A percentile compares a stretch with the other conserved stretches of the same genome.
Evolutionary conservation across 2,113 vertebrate genomes (phyloP).

Genomic region (Drymodes brunneopygia): DNA sequence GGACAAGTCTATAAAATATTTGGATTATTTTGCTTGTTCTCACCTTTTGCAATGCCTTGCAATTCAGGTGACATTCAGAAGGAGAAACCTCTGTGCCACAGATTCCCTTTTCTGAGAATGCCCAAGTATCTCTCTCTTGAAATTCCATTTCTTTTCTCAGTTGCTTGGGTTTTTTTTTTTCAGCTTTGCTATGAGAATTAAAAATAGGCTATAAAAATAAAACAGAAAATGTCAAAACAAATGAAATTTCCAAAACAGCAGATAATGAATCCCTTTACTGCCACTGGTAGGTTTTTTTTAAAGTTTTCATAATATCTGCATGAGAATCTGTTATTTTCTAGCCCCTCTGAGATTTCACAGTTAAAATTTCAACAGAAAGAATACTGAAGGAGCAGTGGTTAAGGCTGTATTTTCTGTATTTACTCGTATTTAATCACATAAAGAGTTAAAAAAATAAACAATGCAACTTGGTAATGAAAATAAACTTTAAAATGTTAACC

Average conservation of each 20-base stretch:
- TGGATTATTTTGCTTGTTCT: neutral
- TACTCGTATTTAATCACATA: neutral
- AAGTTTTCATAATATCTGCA: neutral
- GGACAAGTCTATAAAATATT: neutral
- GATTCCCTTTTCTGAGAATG: neutral
- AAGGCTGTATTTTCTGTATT: neutral
- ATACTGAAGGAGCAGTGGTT: neutral
- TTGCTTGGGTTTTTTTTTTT: neutral
- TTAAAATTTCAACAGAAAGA: neutral
- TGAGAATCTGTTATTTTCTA: neutral
- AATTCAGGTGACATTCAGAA: neutral
- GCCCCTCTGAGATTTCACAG: neutral
- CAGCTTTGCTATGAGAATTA: slow-evolving; percentile 28
- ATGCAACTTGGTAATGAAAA: neutral
- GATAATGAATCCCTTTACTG: neutral
- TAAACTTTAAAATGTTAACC: neutral
- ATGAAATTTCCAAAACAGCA: neutral
- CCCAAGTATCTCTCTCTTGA: neutral
- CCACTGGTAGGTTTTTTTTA: neutral
- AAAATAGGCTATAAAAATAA: slow-evolving; percentile 41
- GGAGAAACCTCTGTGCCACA: neutral
- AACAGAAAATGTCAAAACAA: neutral
- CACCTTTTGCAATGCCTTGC: neutral
- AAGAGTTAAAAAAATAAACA: neutral
- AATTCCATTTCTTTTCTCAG: neutral